Conservation (phyloP, 2,113 vertebrate species). For the Campylomormyrus numenius region DNA sequence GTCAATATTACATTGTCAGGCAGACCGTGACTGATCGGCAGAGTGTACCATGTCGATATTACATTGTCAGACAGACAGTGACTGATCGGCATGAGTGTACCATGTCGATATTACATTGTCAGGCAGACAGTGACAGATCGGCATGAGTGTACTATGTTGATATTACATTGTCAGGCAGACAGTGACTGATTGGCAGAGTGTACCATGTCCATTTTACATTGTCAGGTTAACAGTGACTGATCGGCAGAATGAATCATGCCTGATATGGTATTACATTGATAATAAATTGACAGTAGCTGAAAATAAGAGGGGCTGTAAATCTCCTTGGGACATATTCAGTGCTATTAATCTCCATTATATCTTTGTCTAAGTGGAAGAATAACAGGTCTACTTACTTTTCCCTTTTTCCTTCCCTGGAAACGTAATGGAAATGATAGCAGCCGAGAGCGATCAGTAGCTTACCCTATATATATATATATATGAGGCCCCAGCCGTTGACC, state of each 20-base stretch:
- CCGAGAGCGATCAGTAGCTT: slow-evolving; percentile 18
- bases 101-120: neutral
- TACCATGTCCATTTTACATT: neutral
- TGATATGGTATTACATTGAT: neutral
- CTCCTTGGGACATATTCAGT: neutral
- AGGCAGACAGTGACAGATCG: neutral
- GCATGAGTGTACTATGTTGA: neutral
- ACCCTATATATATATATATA: slow-evolving; percentile 52
- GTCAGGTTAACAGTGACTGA: neutral
- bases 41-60: neutral
- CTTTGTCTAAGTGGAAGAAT: neutral
- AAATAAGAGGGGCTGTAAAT: neutral
- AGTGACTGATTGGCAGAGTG: neutral
- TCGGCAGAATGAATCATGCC: neutral
- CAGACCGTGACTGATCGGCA: too few species aligned
- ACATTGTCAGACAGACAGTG: neutral
- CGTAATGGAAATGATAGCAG: slow-evolving; percentile 33
- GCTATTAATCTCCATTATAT: neutral
- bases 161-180: neutral
- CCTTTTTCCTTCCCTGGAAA: slow-evolving; percentile 41
- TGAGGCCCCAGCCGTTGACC: slow-evolving; percentile 51
- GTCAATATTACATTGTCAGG: too few species aligned
- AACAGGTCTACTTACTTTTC: slow-evolving; percentile 55
- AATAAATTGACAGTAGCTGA: neutral
- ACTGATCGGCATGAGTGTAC: neutral